Conservation (phyloP, 2,113 vertebrate species). For the Myrmophylax atrothorax region DNA sequence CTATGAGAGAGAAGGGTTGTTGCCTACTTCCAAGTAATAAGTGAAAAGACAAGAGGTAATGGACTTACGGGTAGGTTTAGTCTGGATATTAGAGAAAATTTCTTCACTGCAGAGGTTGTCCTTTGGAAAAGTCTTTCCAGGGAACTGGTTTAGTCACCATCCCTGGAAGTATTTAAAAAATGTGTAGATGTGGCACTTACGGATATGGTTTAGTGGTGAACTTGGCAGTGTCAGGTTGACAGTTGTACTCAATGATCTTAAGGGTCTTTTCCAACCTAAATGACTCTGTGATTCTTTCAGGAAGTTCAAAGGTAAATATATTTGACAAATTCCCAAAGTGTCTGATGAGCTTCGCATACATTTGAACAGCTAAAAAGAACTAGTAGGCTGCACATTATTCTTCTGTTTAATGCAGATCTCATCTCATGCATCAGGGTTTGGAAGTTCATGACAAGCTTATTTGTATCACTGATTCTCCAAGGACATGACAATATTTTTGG, state of each 20-base stretch:
- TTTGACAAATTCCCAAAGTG: neutral
- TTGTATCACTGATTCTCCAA: neutral
- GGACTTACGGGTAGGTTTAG: neutral
- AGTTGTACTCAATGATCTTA: neutral
- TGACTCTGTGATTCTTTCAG: neutral
- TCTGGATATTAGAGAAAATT: neutral
- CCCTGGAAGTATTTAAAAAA: neutral
- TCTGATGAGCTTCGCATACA: neutral
- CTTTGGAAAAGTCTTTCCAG: neutral
- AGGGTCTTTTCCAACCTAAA: neutral
- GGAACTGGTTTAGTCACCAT: neutral
- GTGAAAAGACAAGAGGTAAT: neutral
- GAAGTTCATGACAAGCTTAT: neutral
- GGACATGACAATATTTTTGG: neutral
- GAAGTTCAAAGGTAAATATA: neutral
- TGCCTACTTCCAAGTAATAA: neutral
- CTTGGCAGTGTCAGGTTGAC: fast-evolving
- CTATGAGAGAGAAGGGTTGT: neutral
- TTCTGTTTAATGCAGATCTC: neutral
- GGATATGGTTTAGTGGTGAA: neutral
- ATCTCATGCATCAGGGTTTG: neutral
- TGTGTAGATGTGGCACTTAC: fast-evolving
- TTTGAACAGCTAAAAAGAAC: neutral
- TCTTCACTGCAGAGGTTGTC: neutral
- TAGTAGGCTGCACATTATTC: neutral